Percentiles rank a stretch among this genome's conserved stretches.
Evolutionary conservation across 2,113 vertebrate genomes (phyloP).

Genomic region (Paracanthobrama guichenoti): DNA sequence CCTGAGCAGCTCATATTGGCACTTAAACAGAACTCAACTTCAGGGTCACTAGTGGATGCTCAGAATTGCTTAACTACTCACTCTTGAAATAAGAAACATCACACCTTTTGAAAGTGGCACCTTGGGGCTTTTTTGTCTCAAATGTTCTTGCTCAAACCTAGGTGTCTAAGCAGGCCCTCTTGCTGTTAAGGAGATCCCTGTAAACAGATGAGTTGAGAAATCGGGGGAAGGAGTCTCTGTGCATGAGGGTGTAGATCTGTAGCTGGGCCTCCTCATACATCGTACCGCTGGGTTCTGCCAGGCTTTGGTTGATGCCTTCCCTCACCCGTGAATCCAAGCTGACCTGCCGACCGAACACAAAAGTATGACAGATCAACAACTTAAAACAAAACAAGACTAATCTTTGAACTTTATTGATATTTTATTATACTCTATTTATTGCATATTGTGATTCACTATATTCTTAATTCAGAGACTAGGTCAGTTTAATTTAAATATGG

Average conservation of each 20-base stretch:
- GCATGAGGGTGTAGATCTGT: conserved; percentile 99
- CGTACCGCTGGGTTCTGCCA: conserved; percentile 87
- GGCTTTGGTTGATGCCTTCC: conserved; percentile 91
- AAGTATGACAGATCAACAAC: neutral
- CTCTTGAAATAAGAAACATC: conserved; percentile 65
- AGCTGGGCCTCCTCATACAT: conserved; percentile 97
- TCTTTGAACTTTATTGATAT: neutral
- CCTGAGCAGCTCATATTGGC: conserved; percentile 72
- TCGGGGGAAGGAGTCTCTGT: conserved; percentile 96
- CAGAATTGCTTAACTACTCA: conserved; percentile 58
- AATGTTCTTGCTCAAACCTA: conserved; percentile 71
- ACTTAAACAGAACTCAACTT: conserved; percentile 67
- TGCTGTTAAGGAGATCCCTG: conserved; percentile 87
- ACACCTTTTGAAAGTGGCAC: conserved; percentile 74
- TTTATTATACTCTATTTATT: neutral
- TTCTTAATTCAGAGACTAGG: neutral
- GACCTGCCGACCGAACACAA: conserved; percentile 75
- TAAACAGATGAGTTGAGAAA: conserved; percentile 96
- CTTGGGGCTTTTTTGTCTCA: conserved; percentile 66
- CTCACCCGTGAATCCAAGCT: conserved; percentile 96
- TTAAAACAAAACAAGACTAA: neutral
- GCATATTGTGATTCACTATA: neutral
- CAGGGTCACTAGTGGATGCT: conserved; percentile 59
- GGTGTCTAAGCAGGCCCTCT: conserved; percentile 86
- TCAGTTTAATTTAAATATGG: neutral